Base-by-base conservation (phyloP, 2,113 vertebrate species). In the Tauraco erythrolophus region DNA sequence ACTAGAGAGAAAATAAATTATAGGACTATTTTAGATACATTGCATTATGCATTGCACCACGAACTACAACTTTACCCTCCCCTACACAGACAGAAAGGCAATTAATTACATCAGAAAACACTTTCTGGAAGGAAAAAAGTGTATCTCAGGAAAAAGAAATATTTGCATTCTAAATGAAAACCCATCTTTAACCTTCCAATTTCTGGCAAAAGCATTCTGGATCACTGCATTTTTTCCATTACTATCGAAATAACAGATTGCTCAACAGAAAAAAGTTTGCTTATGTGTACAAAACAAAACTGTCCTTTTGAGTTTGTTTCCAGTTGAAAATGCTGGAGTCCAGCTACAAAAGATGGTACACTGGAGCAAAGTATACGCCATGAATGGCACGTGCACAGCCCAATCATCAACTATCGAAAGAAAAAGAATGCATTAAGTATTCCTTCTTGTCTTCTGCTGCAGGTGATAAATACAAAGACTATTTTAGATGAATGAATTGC, bases 171-270 rank as follows among this genome's bases (percentile, higher is more conserved):
- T 54, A 90, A 90, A 92, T 37, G 31, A 94, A 88, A 89, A 2
- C 11, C 11, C 58, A 57, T 80, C 56, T 79, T 75, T 46, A 92
- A 56, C 35, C 57, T 89, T 83, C 43, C 45, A 41, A 43, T 64
- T 80, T 94, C 53, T 84, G 85, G 83, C 79, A 45, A 75, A 75
- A 91, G 19, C 10, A 90, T 75, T 90, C 62, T 18, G 22, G 27
- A 94, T 88, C 68, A 62, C 37, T 46, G 43, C 28, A 69, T 91
- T 92, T 91, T 82, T 92, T 89, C 79, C 64, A 69, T 77, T 70
- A 23, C n/a, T 61, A 45, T 0, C 81, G 41, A 95, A 97, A 81
- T 62, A 94, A 92, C n/a, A 89, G 64, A 88, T 88, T 95, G 62
- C 70, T 83, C 83, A 90, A 76, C 0, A 90, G 71, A 86, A 91